Base-by-base conservation (phyloP, 1,140 invertebrate genomes). In the Drosophila orosa region DNA sequence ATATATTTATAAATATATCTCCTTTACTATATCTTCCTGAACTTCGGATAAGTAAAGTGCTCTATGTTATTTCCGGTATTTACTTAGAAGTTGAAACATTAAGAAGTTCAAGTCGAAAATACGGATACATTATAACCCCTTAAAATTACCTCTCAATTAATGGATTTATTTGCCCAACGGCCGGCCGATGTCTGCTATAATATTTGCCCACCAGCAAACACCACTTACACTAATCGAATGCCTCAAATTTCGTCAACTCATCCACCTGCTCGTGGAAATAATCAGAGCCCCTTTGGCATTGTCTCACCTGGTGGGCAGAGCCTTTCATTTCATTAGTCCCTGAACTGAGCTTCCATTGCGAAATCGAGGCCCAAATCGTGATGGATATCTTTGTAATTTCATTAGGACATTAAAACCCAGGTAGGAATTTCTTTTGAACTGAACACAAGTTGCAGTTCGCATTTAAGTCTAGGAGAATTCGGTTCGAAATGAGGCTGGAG, bases 161-260 rank as follows among this genome's bases (percentile, higher is more conserved):
- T 24, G 13, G 27, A 48, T 71, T 71, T 58, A 33, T 71, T 69
- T 45, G 31, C 42, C 22, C 42, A 31, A 15, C 15, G 5, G 25
- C 15, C n/a, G 33, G n/a, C 17, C 22, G 27, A 44, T 58, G 42
- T 45, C 29, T 68, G 35, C 31, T 17, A 17, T 17, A 27, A 56
- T 74, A 55, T 74, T 84, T 80, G 57, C 39, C 45, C 25, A 24
- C 17, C 13, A 33, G 19, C 63, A 48, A 25, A 13, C 62, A 59
- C 45, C 78, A 85, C 78, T 86, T 67, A 75, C 27, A 27, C 58
- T 87, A 85, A 85, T 85, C 55, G 61, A 78, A 67, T 27, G 50
- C 45, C 55, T 68, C 48, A 3, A 72, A 66, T 87, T 69, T 87
- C 63, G 66, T 76, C 69, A 57, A 82, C 55, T 82, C 82, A 85